A percentile compares a stretch with the other conserved stretches of the same genome.
Conservation (phyloP, 2,113 vertebrate species). For the Petromus typicus region DNA sequence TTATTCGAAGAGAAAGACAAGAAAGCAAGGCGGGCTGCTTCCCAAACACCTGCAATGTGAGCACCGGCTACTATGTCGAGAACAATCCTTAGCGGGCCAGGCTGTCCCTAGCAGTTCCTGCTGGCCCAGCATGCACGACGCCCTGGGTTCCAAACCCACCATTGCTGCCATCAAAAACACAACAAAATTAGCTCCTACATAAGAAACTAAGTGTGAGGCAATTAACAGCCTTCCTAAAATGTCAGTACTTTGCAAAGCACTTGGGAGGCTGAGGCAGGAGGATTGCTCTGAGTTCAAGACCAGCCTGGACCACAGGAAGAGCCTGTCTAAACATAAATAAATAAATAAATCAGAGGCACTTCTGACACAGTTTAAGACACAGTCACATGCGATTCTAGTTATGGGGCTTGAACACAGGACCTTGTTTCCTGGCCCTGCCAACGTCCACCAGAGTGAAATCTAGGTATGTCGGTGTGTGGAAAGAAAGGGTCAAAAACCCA, state of each 20-base stretch:
- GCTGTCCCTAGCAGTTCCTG: accelerated
- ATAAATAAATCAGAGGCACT: background rate
- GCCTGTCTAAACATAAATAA: background rate
- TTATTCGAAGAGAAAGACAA: constrained; percentile 63
- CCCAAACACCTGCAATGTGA: background rate
- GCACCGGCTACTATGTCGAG: background rate
- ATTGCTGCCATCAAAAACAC: background rate
- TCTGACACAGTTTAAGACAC: background rate
- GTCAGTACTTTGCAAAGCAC: background rate
- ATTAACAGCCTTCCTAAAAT: background rate
- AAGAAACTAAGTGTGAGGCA: background rate
- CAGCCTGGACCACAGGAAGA: background rate
- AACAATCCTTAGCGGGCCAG: background rate
- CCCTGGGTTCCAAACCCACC: too few species aligned
- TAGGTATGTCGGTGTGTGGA: background rate
- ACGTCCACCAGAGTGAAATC: background rate
- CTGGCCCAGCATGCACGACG: too few species aligned
- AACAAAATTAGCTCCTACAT: background rate
- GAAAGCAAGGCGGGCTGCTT: background rate
- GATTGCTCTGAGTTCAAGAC: background rate
- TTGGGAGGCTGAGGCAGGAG: background rate
- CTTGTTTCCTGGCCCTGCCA: background rate
- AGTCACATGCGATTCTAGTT: background rate
- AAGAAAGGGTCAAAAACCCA: background rate
- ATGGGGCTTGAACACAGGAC: background rate